Base-by-base conservation (phyloP, 1,140 invertebrate species). In the Pteromalus puparum region DNA sequence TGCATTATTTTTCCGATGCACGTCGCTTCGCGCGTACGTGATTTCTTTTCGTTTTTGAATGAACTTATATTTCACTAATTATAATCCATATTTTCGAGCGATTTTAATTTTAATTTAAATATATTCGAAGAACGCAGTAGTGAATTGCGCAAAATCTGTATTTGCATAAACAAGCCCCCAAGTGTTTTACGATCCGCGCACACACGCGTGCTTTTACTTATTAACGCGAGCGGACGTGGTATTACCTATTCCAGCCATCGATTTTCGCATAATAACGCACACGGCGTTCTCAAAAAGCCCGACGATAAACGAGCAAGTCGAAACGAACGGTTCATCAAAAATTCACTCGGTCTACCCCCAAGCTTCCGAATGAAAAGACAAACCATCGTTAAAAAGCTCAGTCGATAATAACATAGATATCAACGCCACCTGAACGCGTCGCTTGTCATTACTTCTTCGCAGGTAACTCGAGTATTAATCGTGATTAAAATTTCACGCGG, bases 401-500 rank as follows among this genome's bases (percentile, higher is more conserved):
- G 53, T 61, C 53, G 53, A 61, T 61, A 61, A 61, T 42, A 61
- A n/a, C 53, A 2, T 18, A 53, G 15, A 0, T 5, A n/a, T 61
- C 53, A 61, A 61, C 53, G 53, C 53, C 53, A 21, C 53, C 53
- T 70, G 67, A 70, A 28, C 67, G 67, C 24, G 65, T 48, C 30
- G 2, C 61, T 12, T 15, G 6, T 65, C n/a, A 65, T 65, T 15
- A 12, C 61, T 18, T 18, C 38, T 9, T 42, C 61, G 61, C n/a
- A n/a, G 18, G 61, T 65, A n/a, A 21, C 53, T 89, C 90, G 90
- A 90, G 90, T 91, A 89, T 90, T 89, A 7, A 89, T 90, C 89
- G 90, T 89, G 89, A 91, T 91, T 90, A 90, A 91, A 91, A 91
- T 91, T 91, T 91, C 88, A 91, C 90, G 87, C 90, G 87, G 88